Evolutionary conservation across 2,113 vertebrate genomes (phyloP).

Genomic region (Crocuta crocuta): DNA sequence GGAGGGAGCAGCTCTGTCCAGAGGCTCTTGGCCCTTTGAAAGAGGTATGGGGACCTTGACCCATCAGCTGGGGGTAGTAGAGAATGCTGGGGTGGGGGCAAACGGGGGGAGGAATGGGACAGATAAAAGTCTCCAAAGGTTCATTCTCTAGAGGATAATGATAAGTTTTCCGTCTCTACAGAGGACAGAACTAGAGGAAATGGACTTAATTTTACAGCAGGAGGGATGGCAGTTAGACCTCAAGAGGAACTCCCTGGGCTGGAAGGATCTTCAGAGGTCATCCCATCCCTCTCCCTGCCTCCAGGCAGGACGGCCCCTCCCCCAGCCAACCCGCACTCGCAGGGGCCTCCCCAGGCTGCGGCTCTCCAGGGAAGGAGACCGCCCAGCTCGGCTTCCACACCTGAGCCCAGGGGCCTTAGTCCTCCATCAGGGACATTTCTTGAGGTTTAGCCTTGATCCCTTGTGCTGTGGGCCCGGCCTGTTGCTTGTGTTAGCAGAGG

Average conservation of each 20-base stretch:
- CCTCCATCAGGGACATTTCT: conserved; percentile 80
- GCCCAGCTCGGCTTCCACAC: conserved; percentile 71
- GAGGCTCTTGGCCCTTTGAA: conserved; percentile 41
- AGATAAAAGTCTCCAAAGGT: conserved; percentile 70
- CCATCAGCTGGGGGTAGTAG: conserved; percentile 63
- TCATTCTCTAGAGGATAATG: conserved; percentile 82
- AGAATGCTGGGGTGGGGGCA: conserved; percentile 68
- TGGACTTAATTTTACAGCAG: conserved; percentile 86
- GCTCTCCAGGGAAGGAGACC: conserved; percentile 73
- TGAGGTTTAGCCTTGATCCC: conserved; percentile 81
- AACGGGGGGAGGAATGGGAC: conserved; percentile 53
- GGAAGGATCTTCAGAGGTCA: conserved; percentile 85
- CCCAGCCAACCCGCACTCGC: conserved; percentile 74
- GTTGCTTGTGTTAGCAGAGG: conserved; percentile 75
- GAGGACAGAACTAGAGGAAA: conserved; percentile 86
- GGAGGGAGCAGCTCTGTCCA: conserved; percentile 25
- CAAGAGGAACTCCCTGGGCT: conserved; percentile 85
- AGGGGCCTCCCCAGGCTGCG: conserved; percentile 74
- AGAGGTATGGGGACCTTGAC: conserved; percentile 52
- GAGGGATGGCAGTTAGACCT: conserved; percentile 86
- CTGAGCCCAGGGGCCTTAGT: conserved; percentile 76
- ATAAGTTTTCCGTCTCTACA: conserved; percentile 85
- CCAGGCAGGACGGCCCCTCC: conserved; percentile 82
- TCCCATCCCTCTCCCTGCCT: conserved; percentile 84
- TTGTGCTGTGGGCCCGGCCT: conserved; percentile 76